Base-by-base conservation (phyloP, 2,888 invertebrate species). In the Heliconius aoede region DNA sequence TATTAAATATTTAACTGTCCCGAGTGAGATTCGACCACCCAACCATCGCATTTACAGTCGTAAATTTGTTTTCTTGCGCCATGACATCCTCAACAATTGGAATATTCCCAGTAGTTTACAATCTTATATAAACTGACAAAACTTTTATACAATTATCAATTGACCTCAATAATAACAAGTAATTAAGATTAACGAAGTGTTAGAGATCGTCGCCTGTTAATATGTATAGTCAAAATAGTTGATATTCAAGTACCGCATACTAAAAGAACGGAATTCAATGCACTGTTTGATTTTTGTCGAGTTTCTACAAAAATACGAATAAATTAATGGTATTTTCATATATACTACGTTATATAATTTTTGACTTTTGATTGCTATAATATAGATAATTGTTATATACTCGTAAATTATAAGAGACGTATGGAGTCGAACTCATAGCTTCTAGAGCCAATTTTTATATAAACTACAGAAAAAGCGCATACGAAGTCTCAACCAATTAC, bases 101-200 rank as follows among this genome's bases (percentile, higher is more conserved):
- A 40, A 65, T 18, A 65, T 65, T 40, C 15, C 40, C 65, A 65
- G 30, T 69, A 55, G 36, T 36, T 26, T 4, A 11, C 8, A 26
- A 3, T 18, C 26, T 18, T 9, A 11, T 11, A 62, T 64, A 46
- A 46, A 67, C 61, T 61, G 9, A 64, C 7, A 60, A 61, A 58
- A 64, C 75, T 78, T 80, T 78, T 73, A 36, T 76, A 24, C 58
- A 67, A 62, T 82, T 83, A 82, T 83, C 82, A 73, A 69, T 62
- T 82, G 83, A 82, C 85, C 84, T 78, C 82, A 80, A 83, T 83
- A 83, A 80, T 82, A 81, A 82, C 82, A 83, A 76, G 84, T 74
- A 82, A 82, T 84, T 85, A 81, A 84, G 84, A 82, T 83, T 81
- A 62, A 71, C 60, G 21, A 65, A 32, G 78, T 81, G 82, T 80